Base-by-base conservation (phyloP, 1,140 invertebrate species). In the Pomacea maculata region DNA sequence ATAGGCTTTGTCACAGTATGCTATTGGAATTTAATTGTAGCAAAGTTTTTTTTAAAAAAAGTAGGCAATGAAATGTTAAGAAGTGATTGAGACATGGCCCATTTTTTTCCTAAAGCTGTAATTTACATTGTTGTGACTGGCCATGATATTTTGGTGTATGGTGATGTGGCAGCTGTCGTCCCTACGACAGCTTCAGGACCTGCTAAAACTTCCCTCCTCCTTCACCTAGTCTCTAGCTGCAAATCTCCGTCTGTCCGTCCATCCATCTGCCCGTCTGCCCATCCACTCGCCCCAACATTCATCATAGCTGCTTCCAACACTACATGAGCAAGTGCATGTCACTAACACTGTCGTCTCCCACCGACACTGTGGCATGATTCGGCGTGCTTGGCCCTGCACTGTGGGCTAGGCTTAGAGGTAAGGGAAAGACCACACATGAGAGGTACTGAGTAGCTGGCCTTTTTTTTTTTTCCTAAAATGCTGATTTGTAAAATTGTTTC, bases 341-440 rank as follows among this genome's bases (percentile, higher is more conserved):
- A 61, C 57, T 61, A 61, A 61, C 57, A 14, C 57, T 61, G 57
- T 61, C 57, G 57, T 61, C 57, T 17, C 57, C 11, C 11, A 8
- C 57, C 15, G 57, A 61, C 4, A 61, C 11, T 61, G 57, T 61
- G 57, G 57, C 57, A 61, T 61, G 57, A 61, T 17, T 61, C 57
- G 15, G 57, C 57, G 11, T 61, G 57, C 11, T 61, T 11, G 57
- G 57, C 57, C 57, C 57, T 14, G 57, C 57, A 61, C 1, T 61
- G 8, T 61, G 57, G 11, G 57, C 6, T 34, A 10, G 15, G 77
- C 34, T 25, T 34, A n/a, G 55, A 54, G 77, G 77, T 78, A 78
- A 78, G 77, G 77, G 77, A 57, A 34, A 71, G 75, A 65, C 75
- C 75, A 68, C 75, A 77, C 75, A 77, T 75, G 17, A 73, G 57